Percentiles rank a stretch among this genome's conserved stretches.
These are phyloP conservation scores for Heliconius hermathena DNA, from an alignment of 1,140 invertebrate genomes.

Conservation along the genomic window DNA sequence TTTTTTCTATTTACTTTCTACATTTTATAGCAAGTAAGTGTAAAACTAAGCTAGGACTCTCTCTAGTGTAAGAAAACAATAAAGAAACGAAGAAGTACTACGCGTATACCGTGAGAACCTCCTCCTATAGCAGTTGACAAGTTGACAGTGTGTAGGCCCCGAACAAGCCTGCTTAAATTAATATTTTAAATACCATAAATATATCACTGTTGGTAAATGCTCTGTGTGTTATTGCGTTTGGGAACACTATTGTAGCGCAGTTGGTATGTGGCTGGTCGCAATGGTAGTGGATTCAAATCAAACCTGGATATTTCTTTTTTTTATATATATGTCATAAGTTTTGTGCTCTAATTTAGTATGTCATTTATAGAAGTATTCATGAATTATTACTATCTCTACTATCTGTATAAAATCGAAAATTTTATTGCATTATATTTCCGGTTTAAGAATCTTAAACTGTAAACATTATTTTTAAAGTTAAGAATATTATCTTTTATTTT, in stretches of 20 bases:
- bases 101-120: background rate
- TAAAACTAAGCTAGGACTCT: background rate
- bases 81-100: background rate
- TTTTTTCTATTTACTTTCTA: background rate
- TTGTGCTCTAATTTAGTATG: no score
- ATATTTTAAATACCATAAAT: slow-evolving; percentile 13
- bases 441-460: no score
- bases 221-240: background rate
- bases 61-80: background rate
- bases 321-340: no score
- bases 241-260: background rate
- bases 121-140: background rate
- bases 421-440: no score
- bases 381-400: no score
- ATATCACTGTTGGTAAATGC: slow-evolving; percentile 8
- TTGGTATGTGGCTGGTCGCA: background rate
- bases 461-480: no score
- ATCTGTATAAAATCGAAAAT: no score
- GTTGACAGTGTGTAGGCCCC: background rate
- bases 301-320: background rate
- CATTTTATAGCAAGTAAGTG: background rate
- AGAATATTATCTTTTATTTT: no score
- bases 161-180: slow-evolving; percentile 10
- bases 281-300: background rate
- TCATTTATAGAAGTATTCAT: no score